phyloP scores from a whole-genome alignment of 2,888 invertebrate genomes.

The Hydroisotoma schaefferi region DNA sequence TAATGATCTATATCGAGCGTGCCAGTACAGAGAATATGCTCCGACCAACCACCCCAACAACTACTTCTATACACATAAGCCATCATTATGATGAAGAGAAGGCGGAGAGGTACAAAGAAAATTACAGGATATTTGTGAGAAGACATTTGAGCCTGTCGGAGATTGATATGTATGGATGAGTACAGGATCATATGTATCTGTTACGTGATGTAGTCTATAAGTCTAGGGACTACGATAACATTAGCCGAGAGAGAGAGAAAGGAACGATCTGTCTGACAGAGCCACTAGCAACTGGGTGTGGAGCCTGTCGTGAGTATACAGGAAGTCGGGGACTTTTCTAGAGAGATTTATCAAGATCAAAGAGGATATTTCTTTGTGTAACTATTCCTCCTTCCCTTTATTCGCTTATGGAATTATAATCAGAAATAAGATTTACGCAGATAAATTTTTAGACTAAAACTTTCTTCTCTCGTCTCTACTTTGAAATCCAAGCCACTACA shows the following conservation, averaged over 20 bases:
- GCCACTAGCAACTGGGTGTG: background rate
- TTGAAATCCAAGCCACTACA: slow-evolving; percentile 17
- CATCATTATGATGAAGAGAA: slow-evolving; percentile 8
- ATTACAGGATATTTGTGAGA: slow-evolving; percentile 30
- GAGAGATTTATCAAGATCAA: slow-evolving; percentile 48
- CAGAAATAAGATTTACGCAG: slow-evolving; percentile 45
- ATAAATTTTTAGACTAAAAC: slow-evolving; percentile 42
- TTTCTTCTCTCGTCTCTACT: slow-evolving; percentile 17
- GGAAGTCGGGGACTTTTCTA: slow-evolving; percentile 35
- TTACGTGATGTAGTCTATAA: slow-evolving; percentile 31
- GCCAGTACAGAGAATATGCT: too few relatives aligned
- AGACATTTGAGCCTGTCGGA: slow-evolving; percentile 23
- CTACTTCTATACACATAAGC: background rate
- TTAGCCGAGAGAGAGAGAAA: background rate
- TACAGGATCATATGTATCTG: slow-evolving; percentile 28
- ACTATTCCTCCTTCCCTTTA: slow-evolving; percentile 41
- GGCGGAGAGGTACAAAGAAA: slow-evolving; percentile 13
- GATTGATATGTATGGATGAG: slow-evolving; percentile 39
- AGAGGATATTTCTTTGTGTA: slow-evolving; percentile 46
- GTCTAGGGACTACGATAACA: slow-evolving; percentile 3
- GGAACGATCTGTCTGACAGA: background rate
- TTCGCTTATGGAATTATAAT: slow-evolving; percentile 48
- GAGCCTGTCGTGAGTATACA: slow-evolving; percentile 14
- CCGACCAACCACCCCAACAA: too few relatives aligned
- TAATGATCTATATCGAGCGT: slow-evolving; percentile 18